Evolutionary conservation across 2,888 invertebrate genomes (phyloP), one percentile per base, ranked within the genome.

Genomic region (Dioctria linearis): DNA sequence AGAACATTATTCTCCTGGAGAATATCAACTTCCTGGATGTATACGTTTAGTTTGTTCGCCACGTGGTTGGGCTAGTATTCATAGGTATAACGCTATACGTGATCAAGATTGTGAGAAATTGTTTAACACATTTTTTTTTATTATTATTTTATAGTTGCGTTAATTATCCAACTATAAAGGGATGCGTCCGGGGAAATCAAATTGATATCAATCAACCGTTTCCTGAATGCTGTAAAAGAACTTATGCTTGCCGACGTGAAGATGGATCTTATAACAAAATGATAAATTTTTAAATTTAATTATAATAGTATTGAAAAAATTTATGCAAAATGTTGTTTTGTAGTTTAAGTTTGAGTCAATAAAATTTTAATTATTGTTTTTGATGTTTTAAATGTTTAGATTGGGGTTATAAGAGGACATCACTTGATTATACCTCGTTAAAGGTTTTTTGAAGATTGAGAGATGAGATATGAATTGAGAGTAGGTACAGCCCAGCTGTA

Each of bases 141-240:
- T 25, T 25, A 25, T 25, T 25, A 25, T 40, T 42, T n/a, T 9
- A 5, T 46, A 75, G 57, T 75, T 61, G 25, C 13, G 9, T 75
- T 25, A 13, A 37, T 37, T 39, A 13, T 40, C 25, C 49, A 13
- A 57, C 57, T 3, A 25, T 25, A 25, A 4, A 51, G 3, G 66
- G 54, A 42, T 78, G 78, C 65, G 63, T 78, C n/a, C 78, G 66
- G 66, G 78, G 66, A 42, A 42, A 40, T 37, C 65, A 49, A 78
- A n/a, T 78, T 9, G 54, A 54, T 63, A 54, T 66, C 37, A 65
- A 66, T 8, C 40, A 39, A 65, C 25, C 5, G 0, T 78, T 65
- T 78, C 78, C 78, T 9, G 78, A 65, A 54, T 78, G 78, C 54
- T 78, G 78, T 78, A 78, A 66, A 37, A 46, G 78, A 46, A 78